Conservation (phyloP, 2,113 vertebrate genomes). For the Deroptyus accipitrinus region DNA sequence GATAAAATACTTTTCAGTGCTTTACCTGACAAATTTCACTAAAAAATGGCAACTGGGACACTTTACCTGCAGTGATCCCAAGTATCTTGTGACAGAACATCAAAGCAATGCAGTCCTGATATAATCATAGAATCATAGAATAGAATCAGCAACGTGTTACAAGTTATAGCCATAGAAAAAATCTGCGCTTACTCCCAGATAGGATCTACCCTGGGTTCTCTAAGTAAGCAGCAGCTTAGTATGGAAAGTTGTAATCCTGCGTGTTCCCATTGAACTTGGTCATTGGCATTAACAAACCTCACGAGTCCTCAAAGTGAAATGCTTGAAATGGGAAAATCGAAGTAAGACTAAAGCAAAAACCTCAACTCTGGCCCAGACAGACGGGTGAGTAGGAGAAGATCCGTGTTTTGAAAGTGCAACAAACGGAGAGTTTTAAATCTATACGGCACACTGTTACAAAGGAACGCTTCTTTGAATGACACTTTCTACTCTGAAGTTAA, state of each 20-base stretch:
- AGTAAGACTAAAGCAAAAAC: not conserved
- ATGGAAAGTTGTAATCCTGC: not conserved
- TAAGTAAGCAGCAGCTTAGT: not conserved
- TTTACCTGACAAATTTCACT: not conserved
- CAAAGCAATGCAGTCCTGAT: not conserved
- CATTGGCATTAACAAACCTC: not conserved
- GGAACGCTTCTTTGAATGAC: not conserved
- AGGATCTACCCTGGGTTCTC: not conserved
- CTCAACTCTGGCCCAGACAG: not conserved
- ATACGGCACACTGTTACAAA: not conserved
- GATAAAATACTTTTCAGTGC: not conserved
- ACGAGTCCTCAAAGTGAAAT: not conserved
- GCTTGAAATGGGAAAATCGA: not conserved
- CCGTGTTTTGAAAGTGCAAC: not conserved
- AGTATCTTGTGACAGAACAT: not conserved
- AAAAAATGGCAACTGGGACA: not conserved
- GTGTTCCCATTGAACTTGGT: not conserved
- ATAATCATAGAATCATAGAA: not conserved
- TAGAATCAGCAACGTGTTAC: not conserved
- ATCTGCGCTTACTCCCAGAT: not conserved
- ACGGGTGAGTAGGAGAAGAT: rapidly evolving
- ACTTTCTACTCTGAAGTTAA: not conserved
- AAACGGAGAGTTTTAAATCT: not conserved
- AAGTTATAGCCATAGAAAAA: not conserved
- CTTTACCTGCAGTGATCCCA: not conserved